phyloP scores from a whole-genome alignment of 2,797 vertebrate species.

The Tenualosa ilisha region DNA sequence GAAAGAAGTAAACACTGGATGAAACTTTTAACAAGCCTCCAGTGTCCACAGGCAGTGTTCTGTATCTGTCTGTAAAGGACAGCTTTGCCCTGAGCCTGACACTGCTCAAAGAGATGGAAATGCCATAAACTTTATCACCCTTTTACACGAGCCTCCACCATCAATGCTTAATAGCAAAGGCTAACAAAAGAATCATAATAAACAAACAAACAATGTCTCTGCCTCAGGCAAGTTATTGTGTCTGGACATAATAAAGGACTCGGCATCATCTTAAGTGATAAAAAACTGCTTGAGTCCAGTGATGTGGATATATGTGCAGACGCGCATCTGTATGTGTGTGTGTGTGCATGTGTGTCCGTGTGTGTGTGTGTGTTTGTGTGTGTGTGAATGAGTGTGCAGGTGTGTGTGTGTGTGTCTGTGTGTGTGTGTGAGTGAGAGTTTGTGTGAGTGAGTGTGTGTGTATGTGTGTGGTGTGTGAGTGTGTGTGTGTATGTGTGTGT shows the following conservation, averaged over 20 bases:
- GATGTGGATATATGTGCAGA: not conserved
- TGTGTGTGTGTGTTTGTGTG: not conserved
- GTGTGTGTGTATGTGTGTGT: not conserved
- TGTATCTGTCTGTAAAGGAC: not conserved
- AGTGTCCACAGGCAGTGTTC: not conserved
- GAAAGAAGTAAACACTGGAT: not conserved
- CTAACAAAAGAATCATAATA: not conserved
- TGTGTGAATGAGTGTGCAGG: not conserved
- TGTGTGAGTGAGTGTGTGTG: not conserved
- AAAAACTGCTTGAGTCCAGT: not conserved
- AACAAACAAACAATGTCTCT: not conserved
- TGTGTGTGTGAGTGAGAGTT: not conserved
- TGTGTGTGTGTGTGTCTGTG: too few relatives aligned
- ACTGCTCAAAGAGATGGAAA: not conserved
- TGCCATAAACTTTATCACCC: slow-evolving; percentile 8
- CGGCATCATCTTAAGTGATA: not conserved
- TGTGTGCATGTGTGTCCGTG: not conserved
- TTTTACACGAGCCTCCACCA: not conserved
- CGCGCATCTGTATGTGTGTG: too few relatives aligned
- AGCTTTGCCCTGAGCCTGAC: not conserved
- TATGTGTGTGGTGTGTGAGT: not conserved
- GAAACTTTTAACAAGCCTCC: slow-evolving; percentile 24
- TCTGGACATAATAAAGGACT: not conserved
- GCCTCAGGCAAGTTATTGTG: not conserved
- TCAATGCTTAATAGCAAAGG: not conserved